Conservation (phyloP, 2,888 invertebrate genomes). For the Cephonodes hylas region DNA sequence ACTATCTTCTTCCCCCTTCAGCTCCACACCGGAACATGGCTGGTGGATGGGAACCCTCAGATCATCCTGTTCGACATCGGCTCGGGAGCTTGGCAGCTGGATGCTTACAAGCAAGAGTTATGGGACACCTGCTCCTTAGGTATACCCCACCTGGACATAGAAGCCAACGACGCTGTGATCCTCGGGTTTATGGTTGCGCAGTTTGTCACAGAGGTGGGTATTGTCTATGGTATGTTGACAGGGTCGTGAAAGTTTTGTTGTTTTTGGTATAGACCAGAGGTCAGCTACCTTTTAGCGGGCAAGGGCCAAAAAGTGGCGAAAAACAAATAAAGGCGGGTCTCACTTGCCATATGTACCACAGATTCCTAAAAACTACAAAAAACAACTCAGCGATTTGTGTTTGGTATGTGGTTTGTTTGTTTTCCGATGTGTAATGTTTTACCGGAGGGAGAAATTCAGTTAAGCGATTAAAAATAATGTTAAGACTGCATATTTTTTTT, state of each 20-base stretch:
- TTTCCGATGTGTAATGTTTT: too few relatives aligned
- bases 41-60: conserved; percentile 99
- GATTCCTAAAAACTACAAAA: too few relatives aligned
- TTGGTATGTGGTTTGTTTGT: too few relatives aligned
- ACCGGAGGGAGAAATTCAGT: too few relatives aligned
- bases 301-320: too few relatives aligned
- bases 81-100: conserved; percentile 97
- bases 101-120: conserved; percentile 95
- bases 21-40: conserved; percentile 98
- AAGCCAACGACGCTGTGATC: conserved; percentile 98
- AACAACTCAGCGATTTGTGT: too few relatives aligned
- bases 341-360: too few relatives aligned
- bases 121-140: conserved; percentile 95
- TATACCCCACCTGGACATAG: conserved; percentile 94
- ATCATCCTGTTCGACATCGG: conserved; percentile 98
- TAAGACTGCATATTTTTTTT: too few relatives aligned
- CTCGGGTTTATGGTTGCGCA: conserved; percentile 97
- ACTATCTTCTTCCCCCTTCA: conserved; percentile 46
- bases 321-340: too few relatives aligned
- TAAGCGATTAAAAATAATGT: too few relatives aligned
- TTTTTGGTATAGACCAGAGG: background rate
- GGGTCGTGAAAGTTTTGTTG: background rate
- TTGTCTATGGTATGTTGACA: background rate
- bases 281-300: too few relatives aligned
- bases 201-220: conserved; percentile 90